A percentile compares a stretch with the other conserved stretches of the same genome.
Conservation (phyloP, 1,140 invertebrate genomes). For the Trialeurodes vaporariorum region DNA sequence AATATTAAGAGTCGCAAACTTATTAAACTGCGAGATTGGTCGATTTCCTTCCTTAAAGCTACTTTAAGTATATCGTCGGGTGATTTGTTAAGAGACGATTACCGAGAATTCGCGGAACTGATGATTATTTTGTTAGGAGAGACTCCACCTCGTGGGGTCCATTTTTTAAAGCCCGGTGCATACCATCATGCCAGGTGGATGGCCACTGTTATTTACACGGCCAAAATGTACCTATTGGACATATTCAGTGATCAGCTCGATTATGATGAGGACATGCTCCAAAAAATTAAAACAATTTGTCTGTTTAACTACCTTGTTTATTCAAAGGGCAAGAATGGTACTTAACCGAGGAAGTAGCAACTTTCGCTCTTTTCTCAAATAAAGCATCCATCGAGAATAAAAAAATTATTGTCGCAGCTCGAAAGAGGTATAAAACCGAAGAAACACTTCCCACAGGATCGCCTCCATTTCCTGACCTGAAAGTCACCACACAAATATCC, state of each 20-base stretch:
- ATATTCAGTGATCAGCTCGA: constrained; percentile 17
- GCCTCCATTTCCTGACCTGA: no score
- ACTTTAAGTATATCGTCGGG: background rate
- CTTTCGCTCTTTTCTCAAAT: no score
- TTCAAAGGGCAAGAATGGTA: no score
- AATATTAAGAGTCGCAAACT: constrained; percentile 10
- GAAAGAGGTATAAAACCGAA: no score
- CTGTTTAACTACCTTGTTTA: no score
- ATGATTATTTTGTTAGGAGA: constrained; percentile 13
- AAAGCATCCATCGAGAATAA: no score
- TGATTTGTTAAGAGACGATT: constrained; percentile 10
- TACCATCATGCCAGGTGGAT: constrained; percentile 18
- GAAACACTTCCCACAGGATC: no score
- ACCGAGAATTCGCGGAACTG: constrained; percentile 14
- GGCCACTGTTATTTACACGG: constrained; percentile 18
- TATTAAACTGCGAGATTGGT: constrained; percentile 16
- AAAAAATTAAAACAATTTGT: no score
- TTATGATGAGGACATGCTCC: no score
- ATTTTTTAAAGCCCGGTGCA: constrained; percentile 12
- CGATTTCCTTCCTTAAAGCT: constrained; percentile 2
- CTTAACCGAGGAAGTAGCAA: no score
- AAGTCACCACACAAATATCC: no score
- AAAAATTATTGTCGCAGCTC: no score
- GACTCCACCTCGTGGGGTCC: constrained; percentile 13
- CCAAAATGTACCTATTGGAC: constrained; percentile 17